phyloP scores from a whole-genome alignment of 2,113 vertebrate species.

The Gila orcuttii region DNA sequence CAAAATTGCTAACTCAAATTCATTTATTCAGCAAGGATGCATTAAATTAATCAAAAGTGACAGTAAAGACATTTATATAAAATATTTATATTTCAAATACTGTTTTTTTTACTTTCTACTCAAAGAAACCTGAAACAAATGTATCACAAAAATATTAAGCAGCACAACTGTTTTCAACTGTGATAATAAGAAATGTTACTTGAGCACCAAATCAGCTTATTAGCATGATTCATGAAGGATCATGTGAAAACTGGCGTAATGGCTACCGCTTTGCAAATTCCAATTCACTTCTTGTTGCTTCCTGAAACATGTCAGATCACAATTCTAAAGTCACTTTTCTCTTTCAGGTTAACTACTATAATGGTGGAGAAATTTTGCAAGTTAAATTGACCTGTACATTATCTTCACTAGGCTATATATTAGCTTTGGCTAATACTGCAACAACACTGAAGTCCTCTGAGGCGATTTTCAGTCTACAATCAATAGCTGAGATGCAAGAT shows the following conservation, averaged over 20 bases:
- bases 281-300: not conserved
- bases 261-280: not conserved
- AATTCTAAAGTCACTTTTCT: not conserved
- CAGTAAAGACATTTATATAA: not conserved
- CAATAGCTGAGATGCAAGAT: not conserved
- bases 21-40: not conserved
- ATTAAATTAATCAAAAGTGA: not conserved
- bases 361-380: not conserved
- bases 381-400: not conserved
- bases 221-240: not conserved
- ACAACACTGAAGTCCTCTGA: not conserved
- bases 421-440: not conserved
- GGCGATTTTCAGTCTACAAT: not conserved
- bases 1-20: not conserved
- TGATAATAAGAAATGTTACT: not conserved
- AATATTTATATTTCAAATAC: not conserved
- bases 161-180: not conserved
- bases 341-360: not conserved
- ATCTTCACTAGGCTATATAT: not conserved
- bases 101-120: not conserved
- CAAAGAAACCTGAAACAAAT: not conserved
- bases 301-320: not conserved
- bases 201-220: not conserved
- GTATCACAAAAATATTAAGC: not conserved
- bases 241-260: not conserved